Conservation (phyloP, 2,888 invertebrate species). For the Notodonta ziczac region DNA sequence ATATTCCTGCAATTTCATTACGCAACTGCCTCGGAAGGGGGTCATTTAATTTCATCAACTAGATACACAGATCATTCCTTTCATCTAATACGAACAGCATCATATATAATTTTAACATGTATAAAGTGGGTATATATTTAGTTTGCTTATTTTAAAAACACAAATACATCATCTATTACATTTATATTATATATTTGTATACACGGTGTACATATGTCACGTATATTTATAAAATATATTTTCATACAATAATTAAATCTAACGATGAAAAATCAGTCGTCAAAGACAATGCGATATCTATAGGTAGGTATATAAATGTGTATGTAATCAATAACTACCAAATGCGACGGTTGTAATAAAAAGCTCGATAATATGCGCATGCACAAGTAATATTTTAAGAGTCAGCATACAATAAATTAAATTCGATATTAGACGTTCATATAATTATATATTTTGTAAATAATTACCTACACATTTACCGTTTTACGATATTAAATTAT, state of each 20-base stretch:
- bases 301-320: conserved; percentile 35
- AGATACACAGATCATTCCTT: conserved; percentile 19
- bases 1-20: too few relatives aligned
- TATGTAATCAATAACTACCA: conserved; percentile 42
- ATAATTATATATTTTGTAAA: conserved; percentile 13
- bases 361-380: conserved; percentile 50
- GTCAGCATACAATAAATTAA: too few relatives aligned
- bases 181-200: conserved; percentile 61
- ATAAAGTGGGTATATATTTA: conserved; percentile 56
- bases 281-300: conserved; percentile 61
- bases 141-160: conserved; percentile 55
- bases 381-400: too few relatives aligned
- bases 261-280: conserved; percentile 80
- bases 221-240: conserved; percentile 67
- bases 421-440: too few relatives aligned
- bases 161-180: conserved; percentile 58
- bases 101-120: conserved; percentile 29
- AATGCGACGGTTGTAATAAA: conserved; percentile 55
- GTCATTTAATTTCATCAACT: background rate
- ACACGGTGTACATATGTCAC: conserved; percentile 54
- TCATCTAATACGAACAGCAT: conserved; percentile 29
- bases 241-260: conserved; percentile 58
- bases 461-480: conserved; percentile 3
- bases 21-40: too few relatives aligned
- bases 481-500: background rate